A percentile compares a stretch with the other conserved stretches of the same genome.
These are phyloP conservation scores for Meandrusa payeni DNA, from an alignment of 2,888 invertebrate genomes.

Conservation along the genomic window DNA sequence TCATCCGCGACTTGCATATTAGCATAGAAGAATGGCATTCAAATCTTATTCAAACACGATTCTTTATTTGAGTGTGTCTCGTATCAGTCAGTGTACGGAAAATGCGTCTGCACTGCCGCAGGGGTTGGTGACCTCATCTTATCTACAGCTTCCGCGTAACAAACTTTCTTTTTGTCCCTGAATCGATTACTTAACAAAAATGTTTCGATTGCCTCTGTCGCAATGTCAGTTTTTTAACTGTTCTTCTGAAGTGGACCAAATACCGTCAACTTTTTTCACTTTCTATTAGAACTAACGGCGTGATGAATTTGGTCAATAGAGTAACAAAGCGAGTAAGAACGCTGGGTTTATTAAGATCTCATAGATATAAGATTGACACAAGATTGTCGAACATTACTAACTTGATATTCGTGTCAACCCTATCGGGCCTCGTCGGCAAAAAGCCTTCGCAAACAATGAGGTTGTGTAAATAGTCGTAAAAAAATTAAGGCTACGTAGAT, in stretches of 20 bases:
- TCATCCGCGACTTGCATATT: slow-evolving; percentile 25
- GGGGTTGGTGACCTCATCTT: slow-evolving; percentile 16
- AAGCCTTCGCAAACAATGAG: slow-evolving; percentile 58
- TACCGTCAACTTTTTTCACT: not conserved
- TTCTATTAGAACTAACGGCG: not conserved
- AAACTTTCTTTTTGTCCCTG: slow-evolving; percentile 15
- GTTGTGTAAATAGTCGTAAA: slow-evolving; percentile 53
- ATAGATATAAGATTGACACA: slow-evolving; percentile 43
- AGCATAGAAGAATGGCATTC: slow-evolving; percentile 20
- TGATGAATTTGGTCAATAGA: not conserved
- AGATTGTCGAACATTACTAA: slow-evolving; percentile 59
- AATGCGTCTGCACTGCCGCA: not conserved
- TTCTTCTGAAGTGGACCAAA: not conserved
- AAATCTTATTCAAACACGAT: slow-evolving; percentile 15
- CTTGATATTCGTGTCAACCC: no score
- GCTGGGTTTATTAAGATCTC: not conserved
- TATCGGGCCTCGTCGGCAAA: slow-evolving; percentile 68
- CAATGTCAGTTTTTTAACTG: not conserved
- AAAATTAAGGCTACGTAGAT: slow-evolving; percentile 61
- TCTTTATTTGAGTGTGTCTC: slow-evolving; percentile 10
- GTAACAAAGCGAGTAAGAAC: not conserved
- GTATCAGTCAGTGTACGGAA: slow-evolving; percentile 8
- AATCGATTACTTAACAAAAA: slow-evolving; percentile 12
- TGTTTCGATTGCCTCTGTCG: slow-evolving; percentile 1
- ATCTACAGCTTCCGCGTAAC: slow-evolving; percentile 17